Percentiles rank a stretch among this genome's conserved stretches.
Conservation (phyloP, 1,140 invertebrate species). For the Drosophila leontia region DNA sequence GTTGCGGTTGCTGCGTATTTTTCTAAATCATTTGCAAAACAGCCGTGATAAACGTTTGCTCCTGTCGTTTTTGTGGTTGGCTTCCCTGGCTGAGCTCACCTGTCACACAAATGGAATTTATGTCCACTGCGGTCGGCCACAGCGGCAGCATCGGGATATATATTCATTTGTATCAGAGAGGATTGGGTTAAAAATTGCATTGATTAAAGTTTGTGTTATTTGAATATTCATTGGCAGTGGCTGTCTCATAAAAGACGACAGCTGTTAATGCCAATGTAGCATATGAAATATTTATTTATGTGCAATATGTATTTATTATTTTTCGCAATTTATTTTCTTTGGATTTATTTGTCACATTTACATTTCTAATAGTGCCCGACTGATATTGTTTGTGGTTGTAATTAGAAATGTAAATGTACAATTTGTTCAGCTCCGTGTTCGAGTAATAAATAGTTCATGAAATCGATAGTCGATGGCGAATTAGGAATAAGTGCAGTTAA, state of each 20-base stretch:
- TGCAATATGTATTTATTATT: constrained; percentile 44
- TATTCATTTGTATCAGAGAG: constrained; percentile 24
- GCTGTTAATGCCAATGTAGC: constrained; percentile 49
- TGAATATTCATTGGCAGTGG: constrained; percentile 62
- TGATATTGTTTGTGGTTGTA: constrained; percentile 49
- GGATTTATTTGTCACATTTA: constrained; percentile 41
- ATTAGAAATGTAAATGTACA: constrained; percentile 68
- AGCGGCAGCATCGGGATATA: constrained; percentile 26
- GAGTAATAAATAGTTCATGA: constrained; percentile 55
- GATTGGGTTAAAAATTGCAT: constrained; percentile 35
- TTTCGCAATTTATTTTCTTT: constrained; percentile 53
- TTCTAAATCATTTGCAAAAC: constrained; percentile 53
- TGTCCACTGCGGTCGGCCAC: constrained; percentile 51
- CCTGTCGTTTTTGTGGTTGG: constrained; percentile 50
- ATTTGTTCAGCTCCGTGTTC: constrained; percentile 25
- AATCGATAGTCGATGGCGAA: constrained; percentile 45
- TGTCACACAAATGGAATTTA: constrained; percentile 72
- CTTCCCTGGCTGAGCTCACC: constrained; percentile 31
- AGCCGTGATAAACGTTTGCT: constrained; percentile 41
- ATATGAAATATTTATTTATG: constrained; percentile 55
- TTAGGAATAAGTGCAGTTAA: constrained; percentile 22
- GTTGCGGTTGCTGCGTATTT: constrained; percentile 41
- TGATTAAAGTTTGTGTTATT: constrained; percentile 66
- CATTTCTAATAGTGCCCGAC: constrained; percentile 34
- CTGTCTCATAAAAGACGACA: constrained; percentile 25